Conservation (phyloP, 2,888 invertebrate species). For the Leptinotarsa juncta region DNA sequence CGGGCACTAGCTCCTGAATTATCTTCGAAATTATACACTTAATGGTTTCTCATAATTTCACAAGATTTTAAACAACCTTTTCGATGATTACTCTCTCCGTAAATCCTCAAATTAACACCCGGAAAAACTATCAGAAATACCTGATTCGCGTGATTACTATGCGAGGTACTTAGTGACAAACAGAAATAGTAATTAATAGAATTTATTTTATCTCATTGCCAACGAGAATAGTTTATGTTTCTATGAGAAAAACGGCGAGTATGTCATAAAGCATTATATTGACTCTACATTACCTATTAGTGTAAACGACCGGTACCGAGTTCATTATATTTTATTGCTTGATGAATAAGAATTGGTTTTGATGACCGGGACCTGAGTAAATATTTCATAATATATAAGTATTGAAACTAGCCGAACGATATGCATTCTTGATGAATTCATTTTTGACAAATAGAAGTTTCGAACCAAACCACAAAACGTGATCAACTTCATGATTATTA, state of each 20-base stretch:
- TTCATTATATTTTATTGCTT: slow-evolving; percentile 10
- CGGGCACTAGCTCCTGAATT: neutral
- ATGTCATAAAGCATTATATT: slow-evolving; percentile 1
- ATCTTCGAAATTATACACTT: neutral
- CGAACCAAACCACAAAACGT: too few relatives aligned
- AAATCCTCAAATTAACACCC: neutral
- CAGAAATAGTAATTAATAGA: slow-evolving; percentile 2
- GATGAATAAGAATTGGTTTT: neutral
- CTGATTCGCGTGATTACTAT: slow-evolving; percentile 5
- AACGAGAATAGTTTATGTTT: slow-evolving; percentile 16
- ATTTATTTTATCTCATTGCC: slow-evolving; percentile 6
- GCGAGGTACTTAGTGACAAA: slow-evolving; percentile 3
- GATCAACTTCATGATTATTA: too few relatives aligned
- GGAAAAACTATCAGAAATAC: neutral
- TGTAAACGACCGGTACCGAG: neutral
- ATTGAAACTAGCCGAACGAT: neutral
- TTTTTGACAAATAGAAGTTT: too few relatives aligned
- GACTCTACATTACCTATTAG: neutral
- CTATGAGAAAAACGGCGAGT: slow-evolving; percentile 10
- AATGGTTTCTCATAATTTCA: neutral
- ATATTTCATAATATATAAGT: neutral
- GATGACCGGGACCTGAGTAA: neutral
- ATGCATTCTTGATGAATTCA: neutral
- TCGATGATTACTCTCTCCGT: neutral
- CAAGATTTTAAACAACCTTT: neutral